Conservation (phyloP, 23 tunicate species). For the Oikopleura vanhoeffeni region DNA sequence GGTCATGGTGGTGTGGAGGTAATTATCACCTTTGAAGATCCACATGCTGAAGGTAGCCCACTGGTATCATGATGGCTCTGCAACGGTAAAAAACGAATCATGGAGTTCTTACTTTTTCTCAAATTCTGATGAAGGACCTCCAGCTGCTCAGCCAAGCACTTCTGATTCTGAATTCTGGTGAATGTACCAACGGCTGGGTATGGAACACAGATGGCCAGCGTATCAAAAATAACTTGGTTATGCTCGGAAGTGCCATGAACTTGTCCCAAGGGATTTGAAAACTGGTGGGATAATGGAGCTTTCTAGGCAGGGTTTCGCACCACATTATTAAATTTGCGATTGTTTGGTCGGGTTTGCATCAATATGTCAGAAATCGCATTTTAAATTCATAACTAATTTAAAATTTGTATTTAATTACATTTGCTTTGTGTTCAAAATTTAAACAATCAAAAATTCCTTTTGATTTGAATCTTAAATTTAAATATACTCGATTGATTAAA, state of each 20-base stretch:
- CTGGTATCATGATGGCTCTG: slow-evolving; percentile 91
- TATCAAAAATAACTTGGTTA: slow-evolving; percentile 74
- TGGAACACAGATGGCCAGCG: slow-evolving; percentile 93
- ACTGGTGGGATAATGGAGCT: slow-evolving; percentile 8
- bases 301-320: not conserved
- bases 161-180: slow-evolving; percentile 31
- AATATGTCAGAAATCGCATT: not conserved
- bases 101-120: slow-evolving; percentile 34
- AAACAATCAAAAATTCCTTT: too few species aligned
- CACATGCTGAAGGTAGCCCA: slow-evolving; percentile 50
- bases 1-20: slow-evolving; percentile 98
- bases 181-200: slow-evolving; percentile 82
- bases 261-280: slow-evolving; percentile 16
- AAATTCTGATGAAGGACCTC: slow-evolving; percentile 72
- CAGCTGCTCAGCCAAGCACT: slow-evolving; percentile 31
- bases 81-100: slow-evolving; percentile 62
- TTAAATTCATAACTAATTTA: too few species aligned
- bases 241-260: slow-evolving; percentile 42
- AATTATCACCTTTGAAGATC: slow-evolving; percentile 62
- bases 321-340: not conserved
- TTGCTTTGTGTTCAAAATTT: too few species aligned
- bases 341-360: not conserved
- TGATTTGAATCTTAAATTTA: too few species aligned
- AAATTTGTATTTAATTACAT: too few species aligned
- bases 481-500: too few species aligned